Percentiles rank a stretch among this genome's conserved stretches.
Conservation (phyloP, 2,888 invertebrate species). For the Oeneis ivallda region DNA sequence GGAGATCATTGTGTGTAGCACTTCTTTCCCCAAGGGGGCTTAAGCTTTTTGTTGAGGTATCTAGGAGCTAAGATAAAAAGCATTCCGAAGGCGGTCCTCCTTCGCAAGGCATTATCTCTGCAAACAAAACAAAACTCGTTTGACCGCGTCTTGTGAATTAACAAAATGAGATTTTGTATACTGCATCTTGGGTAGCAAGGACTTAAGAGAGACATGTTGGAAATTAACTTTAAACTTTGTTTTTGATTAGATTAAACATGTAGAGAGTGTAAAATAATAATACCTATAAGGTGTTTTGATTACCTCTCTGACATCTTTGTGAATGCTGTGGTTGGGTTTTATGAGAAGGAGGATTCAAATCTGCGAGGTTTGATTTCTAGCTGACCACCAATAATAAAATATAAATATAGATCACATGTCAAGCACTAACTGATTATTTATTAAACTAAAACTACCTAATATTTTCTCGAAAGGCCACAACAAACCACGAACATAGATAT, state of each 20-base stretch:
- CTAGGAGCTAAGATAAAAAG: slow-evolving; percentile 20
- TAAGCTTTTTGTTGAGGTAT: slow-evolving; percentile 1
- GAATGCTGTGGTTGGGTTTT: no score
- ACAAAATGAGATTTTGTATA: slow-evolving; percentile 30
- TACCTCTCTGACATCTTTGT: no score
- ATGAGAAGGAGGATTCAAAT: no score
- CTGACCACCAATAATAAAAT: no score
- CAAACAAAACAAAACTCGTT: slow-evolving; percentile 32
- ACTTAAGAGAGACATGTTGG: background rate
- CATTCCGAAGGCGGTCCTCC: slow-evolving; percentile 17
- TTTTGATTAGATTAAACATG: background rate
- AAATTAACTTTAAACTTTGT: background rate
- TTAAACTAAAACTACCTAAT: no score
- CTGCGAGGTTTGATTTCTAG: no score
- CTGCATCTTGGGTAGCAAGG: slow-evolving; percentile 18
- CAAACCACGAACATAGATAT: no score
- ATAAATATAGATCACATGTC: no score
- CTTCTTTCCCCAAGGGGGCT: background rate
- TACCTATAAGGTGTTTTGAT: no score
- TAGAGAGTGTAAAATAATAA: background rate
- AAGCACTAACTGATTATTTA: no score
- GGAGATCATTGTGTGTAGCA: background rate
- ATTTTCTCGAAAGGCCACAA: no score
- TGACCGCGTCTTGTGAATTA: slow-evolving; percentile 36
- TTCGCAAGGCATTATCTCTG: slow-evolving; percentile 21